These are phyloP conservation scores for Ammodytes marinus DNA, from an alignment of 2,113 vertebrate species.

Conservation along the genomic window DNA sequence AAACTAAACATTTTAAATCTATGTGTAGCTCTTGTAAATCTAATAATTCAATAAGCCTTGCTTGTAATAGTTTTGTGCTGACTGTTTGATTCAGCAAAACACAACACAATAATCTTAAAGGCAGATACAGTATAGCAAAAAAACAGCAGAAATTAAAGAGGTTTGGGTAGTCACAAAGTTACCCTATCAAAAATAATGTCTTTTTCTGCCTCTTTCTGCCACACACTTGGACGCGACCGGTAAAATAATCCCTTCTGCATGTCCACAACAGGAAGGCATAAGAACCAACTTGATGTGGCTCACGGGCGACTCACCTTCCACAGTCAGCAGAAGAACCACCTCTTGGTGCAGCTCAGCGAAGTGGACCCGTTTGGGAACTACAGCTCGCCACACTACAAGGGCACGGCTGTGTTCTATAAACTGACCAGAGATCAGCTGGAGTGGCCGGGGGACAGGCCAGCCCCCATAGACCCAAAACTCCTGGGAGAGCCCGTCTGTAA, in stretches of 20 bases:
- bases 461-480: constrained; percentile 49
- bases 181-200: too few relatives aligned
- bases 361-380: constrained; percentile 91
- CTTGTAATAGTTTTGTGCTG: too few relatives aligned
- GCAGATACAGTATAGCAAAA: too few relatives aligned
- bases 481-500: constrained; percentile 86
- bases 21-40: too few relatives aligned
- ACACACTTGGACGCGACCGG: too few relatives aligned
- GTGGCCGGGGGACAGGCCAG: constrained; percentile 65
- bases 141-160: too few relatives aligned
- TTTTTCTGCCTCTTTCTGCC: too few relatives aligned
- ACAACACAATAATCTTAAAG: too few relatives aligned
- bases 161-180: too few relatives aligned
- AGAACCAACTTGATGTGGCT: not conserved
- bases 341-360: constrained; percentile 85
- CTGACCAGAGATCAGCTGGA: constrained; percentile 81
- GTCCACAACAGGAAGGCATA: not conserved
- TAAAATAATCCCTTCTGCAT: not conserved
- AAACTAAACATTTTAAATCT: too few relatives aligned
- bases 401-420: constrained; percentile 85
- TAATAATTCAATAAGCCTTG: too few relatives aligned
- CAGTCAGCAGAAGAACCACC: constrained; percentile 85
- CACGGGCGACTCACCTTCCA: constrained; percentile 87
- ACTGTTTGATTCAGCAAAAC: too few relatives aligned
- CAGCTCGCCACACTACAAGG: constrained; percentile 92